phyloP scores from a whole-genome alignment of 2,797 vertebrate genomes.

The Malacoctenus gilli region DNA sequence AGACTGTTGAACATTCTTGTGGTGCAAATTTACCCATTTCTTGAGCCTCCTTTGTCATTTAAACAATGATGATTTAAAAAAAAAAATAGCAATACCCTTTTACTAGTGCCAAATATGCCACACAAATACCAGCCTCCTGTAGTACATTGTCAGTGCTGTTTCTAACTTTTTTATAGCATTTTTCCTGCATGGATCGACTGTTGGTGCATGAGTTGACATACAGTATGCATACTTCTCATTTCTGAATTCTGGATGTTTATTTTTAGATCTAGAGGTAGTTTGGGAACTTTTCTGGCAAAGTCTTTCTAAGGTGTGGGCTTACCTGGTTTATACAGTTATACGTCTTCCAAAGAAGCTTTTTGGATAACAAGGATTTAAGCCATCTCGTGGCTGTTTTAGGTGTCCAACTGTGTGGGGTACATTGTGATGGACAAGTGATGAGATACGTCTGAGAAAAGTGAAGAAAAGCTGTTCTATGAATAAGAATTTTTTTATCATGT shows the following conservation, averaged over 20 bases:
- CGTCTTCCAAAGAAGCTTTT: slow-evolving; percentile 44
- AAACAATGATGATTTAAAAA: not conserved
- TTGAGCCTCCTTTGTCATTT: slow-evolving; percentile 18
- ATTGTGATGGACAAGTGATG: slow-evolving; percentile 38
- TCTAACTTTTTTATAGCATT: slow-evolving; percentile 24
- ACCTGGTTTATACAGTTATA: slow-evolving; percentile 23
- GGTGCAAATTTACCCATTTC: slow-evolving; percentile 19
- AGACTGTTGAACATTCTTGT: slow-evolving; percentile 41
- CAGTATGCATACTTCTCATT: slow-evolving; percentile 25
- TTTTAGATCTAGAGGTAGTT: slow-evolving; percentile 23
- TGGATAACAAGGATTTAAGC: slow-evolving; percentile 43
- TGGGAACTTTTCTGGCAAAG: slow-evolving; percentile 14
- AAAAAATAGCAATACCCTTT: slow-evolving; percentile 25
- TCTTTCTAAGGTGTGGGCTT: slow-evolving; percentile 21
- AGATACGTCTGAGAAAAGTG: slow-evolving; percentile 3
- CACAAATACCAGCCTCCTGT: slow-evolving; percentile 27
- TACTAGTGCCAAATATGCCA: slow-evolving; percentile 40
- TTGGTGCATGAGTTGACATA: slow-evolving; percentile 56
- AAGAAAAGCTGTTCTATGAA: slow-evolving; percentile 3
- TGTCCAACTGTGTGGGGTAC: slow-evolving; percentile 44
- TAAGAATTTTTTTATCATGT: slow-evolving; percentile 23
- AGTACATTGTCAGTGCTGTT: slow-evolving; percentile 32
- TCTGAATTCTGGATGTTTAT: slow-evolving; percentile 24
- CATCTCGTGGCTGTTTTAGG: slow-evolving; percentile 63
- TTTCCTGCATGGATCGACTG: slow-evolving; percentile 52